Conservation (phyloP, 2,888 invertebrate species). For the Diarsia rubi region DNA sequence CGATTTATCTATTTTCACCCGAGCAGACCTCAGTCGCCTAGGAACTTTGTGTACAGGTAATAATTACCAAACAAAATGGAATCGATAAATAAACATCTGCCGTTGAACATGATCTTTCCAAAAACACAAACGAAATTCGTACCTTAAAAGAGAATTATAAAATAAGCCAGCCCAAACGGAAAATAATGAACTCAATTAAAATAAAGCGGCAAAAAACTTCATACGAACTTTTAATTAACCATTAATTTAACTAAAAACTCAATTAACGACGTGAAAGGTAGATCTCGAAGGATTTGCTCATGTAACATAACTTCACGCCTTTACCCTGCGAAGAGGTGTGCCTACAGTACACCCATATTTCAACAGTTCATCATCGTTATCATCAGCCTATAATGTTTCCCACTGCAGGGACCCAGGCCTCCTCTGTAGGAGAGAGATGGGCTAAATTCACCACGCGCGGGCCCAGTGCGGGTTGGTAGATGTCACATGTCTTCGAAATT, state of each 20-base stretch:
- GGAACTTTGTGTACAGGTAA: not conserved
- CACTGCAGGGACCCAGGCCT: too few relatives aligned
- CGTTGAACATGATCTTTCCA: constrained; percentile 15
- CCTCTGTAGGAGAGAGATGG: too few relatives aligned
- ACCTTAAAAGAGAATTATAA: constrained; percentile 1
- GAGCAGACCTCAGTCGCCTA: not conserved
- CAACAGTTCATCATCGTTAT: too few relatives aligned
- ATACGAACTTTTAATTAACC: constrained; percentile 53
- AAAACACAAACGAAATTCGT: not conserved
- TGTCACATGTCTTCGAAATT: too few relatives aligned
- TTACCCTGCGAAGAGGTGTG: not conserved
- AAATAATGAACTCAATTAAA: constrained; percentile 36
- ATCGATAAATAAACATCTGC: not conserved
- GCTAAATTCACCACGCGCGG: too few relatives aligned
- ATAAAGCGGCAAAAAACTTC: constrained; percentile 28
- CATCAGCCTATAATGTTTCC: too few relatives aligned
- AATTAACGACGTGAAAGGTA: constrained; percentile 37
- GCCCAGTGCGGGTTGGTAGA: too few relatives aligned
- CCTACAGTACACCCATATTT: not conserved
- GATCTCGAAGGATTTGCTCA: constrained; percentile 8
- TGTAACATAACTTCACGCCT: not conserved
- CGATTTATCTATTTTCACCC: not conserved
- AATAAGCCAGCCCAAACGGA: not conserved
- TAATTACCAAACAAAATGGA: not conserved
- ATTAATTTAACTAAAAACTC: constrained; percentile 5